These are phyloP conservation scores for Tipula confusa DNA, from an alignment of 2,888 invertebrate species.

Conservation along the genomic window DNA sequence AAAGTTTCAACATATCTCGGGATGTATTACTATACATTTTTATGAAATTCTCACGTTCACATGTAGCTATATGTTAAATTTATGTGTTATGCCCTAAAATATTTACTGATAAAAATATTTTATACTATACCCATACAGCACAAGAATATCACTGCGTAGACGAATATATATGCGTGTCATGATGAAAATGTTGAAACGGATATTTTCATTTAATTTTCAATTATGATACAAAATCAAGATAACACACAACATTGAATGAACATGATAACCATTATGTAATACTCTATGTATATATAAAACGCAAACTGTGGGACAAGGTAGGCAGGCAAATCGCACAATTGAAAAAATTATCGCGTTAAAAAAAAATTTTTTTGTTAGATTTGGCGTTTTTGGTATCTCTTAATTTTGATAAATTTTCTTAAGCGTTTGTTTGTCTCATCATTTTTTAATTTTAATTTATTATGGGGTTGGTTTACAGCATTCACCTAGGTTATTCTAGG, in stretches of 20 bases:
- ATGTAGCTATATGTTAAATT: not conserved
- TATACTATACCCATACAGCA: too few relatives aligned
- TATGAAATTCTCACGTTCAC: not conserved
- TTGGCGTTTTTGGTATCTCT: not conserved
- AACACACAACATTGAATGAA: not conserved
- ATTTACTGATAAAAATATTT: too few relatives aligned
- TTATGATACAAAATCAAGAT: constrained; percentile 20
- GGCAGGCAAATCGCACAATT: not conserved
- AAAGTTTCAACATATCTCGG: too few relatives aligned
- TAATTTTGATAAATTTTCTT: not conserved
- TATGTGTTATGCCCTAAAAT: too few relatives aligned
- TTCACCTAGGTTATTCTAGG: not conserved
- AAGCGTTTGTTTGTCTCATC: not conserved
- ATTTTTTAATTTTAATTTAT: not conserved
- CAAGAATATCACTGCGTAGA: too few relatives aligned
- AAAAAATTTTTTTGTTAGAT: not conserved
- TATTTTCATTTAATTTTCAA: constrained; percentile 20
- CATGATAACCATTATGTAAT: not conserved
- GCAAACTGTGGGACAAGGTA: not conserved
- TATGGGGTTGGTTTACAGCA: not conserved
- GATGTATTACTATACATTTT: not conserved
- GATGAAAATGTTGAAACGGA: constrained; percentile 6
- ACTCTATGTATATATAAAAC: not conserved
- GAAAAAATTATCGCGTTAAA: not conserved
- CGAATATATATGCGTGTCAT: not conserved